A percentile compares a stretch with the other conserved stretches of the same genome.
Evolutionary conservation across 2,113 vertebrate species (phyloP).

Genomic region (Pseudopipra pipra): DNA sequence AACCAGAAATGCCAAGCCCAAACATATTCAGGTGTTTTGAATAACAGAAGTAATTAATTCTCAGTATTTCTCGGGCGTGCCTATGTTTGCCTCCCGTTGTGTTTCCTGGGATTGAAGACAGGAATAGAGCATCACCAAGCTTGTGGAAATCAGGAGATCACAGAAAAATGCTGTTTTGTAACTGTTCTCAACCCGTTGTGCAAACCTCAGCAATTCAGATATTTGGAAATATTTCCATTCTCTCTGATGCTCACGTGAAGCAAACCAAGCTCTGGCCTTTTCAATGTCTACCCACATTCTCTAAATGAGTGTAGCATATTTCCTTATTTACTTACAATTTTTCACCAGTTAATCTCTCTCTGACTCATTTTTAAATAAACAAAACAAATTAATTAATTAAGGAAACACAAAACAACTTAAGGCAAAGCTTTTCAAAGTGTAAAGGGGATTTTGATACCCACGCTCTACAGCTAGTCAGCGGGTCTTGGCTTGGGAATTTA

Average conservation of each 20-base stretch:
- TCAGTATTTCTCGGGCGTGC: background rate
- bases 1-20: background rate
- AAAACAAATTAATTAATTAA: background rate
- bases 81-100: background rate
- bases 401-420: background rate
- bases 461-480: background rate
- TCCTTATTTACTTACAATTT: background rate
- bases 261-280: background rate
- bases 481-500: background rate
- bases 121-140: background rate
- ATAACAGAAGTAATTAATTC: background rate
- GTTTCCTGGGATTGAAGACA: background rate
- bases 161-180: slow-evolving; percentile 26
- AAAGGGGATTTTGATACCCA: background rate
- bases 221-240: background rate
- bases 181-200: background rate
- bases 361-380: background rate
- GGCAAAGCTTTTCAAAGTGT: background rate
- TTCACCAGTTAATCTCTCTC: background rate
- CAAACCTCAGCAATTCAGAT: background rate
- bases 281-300: background rate
- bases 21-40: background rate
- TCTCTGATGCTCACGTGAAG: background rate
- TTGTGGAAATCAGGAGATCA: background rate
- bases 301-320: background rate